Conservation (phyloP, 2,113 vertebrate species). For the Sinocyclocheilus anshuiensis region DNA sequence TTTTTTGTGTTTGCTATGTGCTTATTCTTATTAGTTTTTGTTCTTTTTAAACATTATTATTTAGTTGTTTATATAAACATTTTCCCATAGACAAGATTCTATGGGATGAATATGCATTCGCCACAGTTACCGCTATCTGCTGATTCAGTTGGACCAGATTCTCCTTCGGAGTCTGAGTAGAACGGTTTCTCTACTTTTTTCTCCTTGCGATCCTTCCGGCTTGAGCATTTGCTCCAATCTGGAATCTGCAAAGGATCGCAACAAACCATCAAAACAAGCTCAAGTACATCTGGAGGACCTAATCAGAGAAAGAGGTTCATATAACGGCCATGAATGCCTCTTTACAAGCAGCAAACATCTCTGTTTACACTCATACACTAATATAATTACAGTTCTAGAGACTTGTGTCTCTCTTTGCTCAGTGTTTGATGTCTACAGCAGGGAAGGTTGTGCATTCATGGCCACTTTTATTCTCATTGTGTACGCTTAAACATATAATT, state of each 20-base stretch:
- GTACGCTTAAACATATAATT: conserved; percentile 65
- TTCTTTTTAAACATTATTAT: no score
- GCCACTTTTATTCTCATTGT: conserved; percentile 64
- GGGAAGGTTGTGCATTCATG: conserved; percentile 74
- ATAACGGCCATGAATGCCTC: conserved; percentile 71
- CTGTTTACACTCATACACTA: not conserved
- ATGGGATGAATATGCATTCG: no score
- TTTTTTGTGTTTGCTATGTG: no score
- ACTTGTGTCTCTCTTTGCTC: not conserved
- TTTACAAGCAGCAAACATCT: conserved; percentile 58
- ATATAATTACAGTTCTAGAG: not conserved
- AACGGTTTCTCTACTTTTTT: conserved; percentile 97
- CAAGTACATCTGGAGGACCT: not conserved
- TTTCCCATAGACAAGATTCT: not conserved
- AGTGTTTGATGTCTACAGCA: conserved; percentile 50
- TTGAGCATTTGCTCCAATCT: conserved; percentile 97
- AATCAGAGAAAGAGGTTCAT: not conserved
- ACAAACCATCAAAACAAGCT: not conserved
- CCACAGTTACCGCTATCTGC: conserved; percentile 87
- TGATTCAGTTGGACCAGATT: conserved; percentile 93
- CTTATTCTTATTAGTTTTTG: no score
- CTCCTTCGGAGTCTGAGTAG: conserved; percentile 95
- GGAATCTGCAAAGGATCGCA: conserved; percentile 82
- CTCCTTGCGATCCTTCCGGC: conserved; percentile 95
- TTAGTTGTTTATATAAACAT: no score